Evolutionary conservation across 1,140 invertebrate species (phyloP).

Genomic region (Probaryconus sp.): DNA sequence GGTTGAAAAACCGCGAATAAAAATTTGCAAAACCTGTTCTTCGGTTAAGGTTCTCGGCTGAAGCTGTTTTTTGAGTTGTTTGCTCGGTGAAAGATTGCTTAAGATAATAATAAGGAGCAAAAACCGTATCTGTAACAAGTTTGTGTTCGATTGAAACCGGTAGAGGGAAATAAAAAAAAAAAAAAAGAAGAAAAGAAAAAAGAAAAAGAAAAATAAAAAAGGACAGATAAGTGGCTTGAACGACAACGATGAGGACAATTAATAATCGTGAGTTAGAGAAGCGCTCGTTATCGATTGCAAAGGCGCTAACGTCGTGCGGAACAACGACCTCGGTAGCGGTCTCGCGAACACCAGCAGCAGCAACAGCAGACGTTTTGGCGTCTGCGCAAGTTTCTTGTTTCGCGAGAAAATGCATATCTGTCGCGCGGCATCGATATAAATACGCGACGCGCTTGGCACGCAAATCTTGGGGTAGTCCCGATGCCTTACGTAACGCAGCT

Average conservation of each 20-base stretch:
- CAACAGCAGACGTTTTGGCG: slow-evolving; percentile 49
- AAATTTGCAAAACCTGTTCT: too few species aligned
- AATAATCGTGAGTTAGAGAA: slow-evolving; percentile 43
- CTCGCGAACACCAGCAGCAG: too few species aligned
- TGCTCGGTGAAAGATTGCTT: too few species aligned
- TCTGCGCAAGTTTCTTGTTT: slow-evolving; percentile 47
- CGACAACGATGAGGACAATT: slow-evolving; percentile 37
- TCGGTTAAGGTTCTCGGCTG: too few species aligned
- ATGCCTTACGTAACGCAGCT: slow-evolving; percentile 35
- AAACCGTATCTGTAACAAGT: too few species aligned
- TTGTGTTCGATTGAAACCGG: too few species aligned
- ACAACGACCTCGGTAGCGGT: slow-evolving; percentile 46
- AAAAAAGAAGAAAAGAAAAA: not conserved
- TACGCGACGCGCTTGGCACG: slow-evolving; percentile 49
- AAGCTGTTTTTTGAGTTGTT: too few species aligned
- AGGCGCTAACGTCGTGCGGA: slow-evolving; percentile 39
- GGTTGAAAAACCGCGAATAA: too few species aligned
- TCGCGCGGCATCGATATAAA: slow-evolving; percentile 56
- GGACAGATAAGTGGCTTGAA: not conserved
- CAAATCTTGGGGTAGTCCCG: slow-evolving; percentile 51
- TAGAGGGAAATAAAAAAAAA: not conserved
- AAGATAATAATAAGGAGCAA: too few species aligned
- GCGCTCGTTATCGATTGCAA: slow-evolving; percentile 54
- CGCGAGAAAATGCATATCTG: slow-evolving; percentile 54
- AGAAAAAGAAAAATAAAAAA: not conserved